Evolutionary conservation across 2,113 vertebrate species (phyloP).

Genomic region (Plotosus lineatus): DNA sequence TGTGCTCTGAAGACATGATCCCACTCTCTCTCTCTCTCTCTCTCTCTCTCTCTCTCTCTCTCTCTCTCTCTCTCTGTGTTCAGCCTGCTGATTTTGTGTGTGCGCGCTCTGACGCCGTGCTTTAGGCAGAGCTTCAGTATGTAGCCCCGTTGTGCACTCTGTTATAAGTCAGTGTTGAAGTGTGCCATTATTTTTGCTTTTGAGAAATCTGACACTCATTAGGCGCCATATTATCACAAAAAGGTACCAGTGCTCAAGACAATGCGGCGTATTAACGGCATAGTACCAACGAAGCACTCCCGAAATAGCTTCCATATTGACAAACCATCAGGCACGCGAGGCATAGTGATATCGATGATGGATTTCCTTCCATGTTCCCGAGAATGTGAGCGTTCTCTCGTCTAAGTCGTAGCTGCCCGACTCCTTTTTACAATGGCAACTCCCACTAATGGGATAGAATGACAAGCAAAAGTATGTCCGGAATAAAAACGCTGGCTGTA

Average conservation of each 20-base stretch:
- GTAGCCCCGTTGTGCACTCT: slow-evolving; percentile 31
- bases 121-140: slow-evolving; percentile 22
- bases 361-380: neutral
- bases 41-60: no score
- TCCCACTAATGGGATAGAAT: neutral
- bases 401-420: slow-evolving; percentile 12
- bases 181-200: neutral
- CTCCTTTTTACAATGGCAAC: slow-evolving; percentile 37
- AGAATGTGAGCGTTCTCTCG: slow-evolving; percentile 17
- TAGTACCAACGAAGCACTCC: neutral
- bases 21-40: neutral
- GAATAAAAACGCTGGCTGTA: slow-evolving; percentile 52
- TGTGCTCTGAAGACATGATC: slow-evolving; percentile 44
- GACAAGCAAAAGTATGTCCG: slow-evolving; percentile 1
- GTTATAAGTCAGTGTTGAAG: slow-evolving; percentile 2
- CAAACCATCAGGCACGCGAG: neutral
- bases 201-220: neutral
- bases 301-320: neutral
- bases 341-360: neutral
- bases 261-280: neutral
- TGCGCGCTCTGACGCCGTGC: neutral
- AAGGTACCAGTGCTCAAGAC: neutral
- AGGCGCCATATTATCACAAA: no score
- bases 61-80: slow-evolving; percentile 13
- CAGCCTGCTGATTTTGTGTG: slow-evolving; percentile 21